A percentile compares a stretch with the other conserved stretches of the same genome.
phyloP scores from a whole-genome alignment of 2,888 invertebrate genomes.

The Zygaena filipendulae region DNA sequence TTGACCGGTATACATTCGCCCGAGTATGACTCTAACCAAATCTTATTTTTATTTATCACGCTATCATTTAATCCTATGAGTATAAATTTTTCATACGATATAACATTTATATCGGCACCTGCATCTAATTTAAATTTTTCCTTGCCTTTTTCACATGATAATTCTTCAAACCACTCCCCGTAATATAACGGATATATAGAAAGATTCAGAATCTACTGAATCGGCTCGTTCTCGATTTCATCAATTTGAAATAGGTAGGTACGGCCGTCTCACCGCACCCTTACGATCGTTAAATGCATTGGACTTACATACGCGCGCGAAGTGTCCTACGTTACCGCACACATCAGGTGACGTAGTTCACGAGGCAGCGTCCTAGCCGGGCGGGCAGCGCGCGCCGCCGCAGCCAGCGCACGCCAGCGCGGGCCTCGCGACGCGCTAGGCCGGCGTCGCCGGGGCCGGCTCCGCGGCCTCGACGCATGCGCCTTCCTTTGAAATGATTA shows the following conservation, averaged over 20 bases:
- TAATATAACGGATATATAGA: constrained; percentile 14
- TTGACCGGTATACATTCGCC: constrained; percentile 10
- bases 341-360: constrained; percentile 1
- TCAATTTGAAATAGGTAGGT: no score
- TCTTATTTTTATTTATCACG: constrained; percentile 2
- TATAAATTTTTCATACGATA: constrained; percentile 2
- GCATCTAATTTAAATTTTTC: constrained; percentile 9
- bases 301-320: no score
- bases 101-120: no score
- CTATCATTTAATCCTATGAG: constrained; percentile 1
- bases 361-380: constrained; percentile 64
- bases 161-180: constrained; percentile 8
- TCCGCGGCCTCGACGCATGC: no score
- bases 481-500: no score
- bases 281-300: no score
- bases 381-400: constrained; percentile 80
- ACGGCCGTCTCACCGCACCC: no score
- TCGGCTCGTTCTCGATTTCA: constrained; percentile 14
- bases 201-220: constrained; percentile 19
- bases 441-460: constrained; percentile 65
- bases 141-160: constrained; percentile 7
- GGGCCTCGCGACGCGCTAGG: constrained; percentile 78
- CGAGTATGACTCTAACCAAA: constrained; percentile 10
- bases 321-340: no score
- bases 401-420: constrained; percentile 80